Evolutionary conservation across 2,113 vertebrate genomes (phyloP), one percentile per base, ranked within the genome.

Genomic region (Tautogolabrus adspersus): DNA sequence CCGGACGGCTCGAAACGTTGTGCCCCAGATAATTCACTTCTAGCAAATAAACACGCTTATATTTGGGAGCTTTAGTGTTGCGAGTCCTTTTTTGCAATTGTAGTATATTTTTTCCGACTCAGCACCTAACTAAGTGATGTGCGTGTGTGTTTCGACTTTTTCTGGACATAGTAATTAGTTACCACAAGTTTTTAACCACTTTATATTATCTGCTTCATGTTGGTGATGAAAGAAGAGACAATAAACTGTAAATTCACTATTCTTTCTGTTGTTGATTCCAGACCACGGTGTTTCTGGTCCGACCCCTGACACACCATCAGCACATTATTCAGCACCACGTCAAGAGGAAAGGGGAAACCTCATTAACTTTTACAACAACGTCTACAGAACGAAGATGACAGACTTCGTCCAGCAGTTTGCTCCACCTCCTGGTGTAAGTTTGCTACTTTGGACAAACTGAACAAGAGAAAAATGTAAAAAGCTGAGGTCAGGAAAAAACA

Each of bases 311-410:
- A 72, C 80, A 3, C 89, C 84, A 30, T 80, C 80, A 3, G 16
- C 66, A 65, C 87, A 80, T 83, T 74, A 80, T 38, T 72, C 63
- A 10, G 73, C 44, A 65, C 13, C 55, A 21, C 6, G 2, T 19
- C 64, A 46, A 51, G 78, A 82, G 62, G 22, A 75, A 46, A 55
- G 75, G 46, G 72, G 72, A 5, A 79, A 77, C 37, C 49, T 89
- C 2, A 74, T 82, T 30, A 0, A 40, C 22, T 90, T 90, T 60
- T 87, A 86, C 83, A 82, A 84, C 72, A 54, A 78, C 23, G 71
- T 77, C 75, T 90, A 89, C 69, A 22, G 6, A 0, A 26, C 23
- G 15, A 61, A 58, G 56, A 84, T 89, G 76, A 5, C 72, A 40
- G 0, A 55, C 42, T 86, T 86, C 71, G 78, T 70, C 7, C 6